These are phyloP conservation scores for Danionella cerebrum DNA, from an alignment of 2,113 vertebrate species.

Conservation along the genomic window DNA sequence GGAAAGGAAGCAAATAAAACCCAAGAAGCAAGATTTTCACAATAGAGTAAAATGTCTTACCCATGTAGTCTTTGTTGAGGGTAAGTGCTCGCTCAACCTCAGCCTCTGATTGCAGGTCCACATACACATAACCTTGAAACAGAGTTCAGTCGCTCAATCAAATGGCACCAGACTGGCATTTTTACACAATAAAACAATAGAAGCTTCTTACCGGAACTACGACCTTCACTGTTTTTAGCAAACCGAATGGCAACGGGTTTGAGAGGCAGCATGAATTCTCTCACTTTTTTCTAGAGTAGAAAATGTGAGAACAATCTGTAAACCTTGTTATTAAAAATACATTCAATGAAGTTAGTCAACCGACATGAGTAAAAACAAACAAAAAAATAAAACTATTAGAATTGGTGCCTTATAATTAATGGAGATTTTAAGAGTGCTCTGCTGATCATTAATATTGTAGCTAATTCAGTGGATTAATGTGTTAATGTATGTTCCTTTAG, in stretches of 20 bases:
- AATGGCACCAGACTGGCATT: background rate
- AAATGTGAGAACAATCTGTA: too few species aligned
- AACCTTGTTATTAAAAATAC: too few species aligned
- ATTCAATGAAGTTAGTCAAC: too few species aligned
- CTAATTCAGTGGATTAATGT: too few species aligned
- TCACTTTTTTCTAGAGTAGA: slow-evolving; percentile 72
- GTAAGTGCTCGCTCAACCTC: slow-evolving; percentile 81
- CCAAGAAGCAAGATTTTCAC: background rate
- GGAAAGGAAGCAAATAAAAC: background rate
- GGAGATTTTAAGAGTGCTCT: too few species aligned
- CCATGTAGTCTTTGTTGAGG: slow-evolving; percentile 85
- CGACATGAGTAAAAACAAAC: too few species aligned
- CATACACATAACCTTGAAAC: slow-evolving; percentile 80
- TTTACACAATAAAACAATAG: background rate
- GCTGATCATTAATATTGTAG: too few species aligned
- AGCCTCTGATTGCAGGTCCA: slow-evolving; percentile 79
- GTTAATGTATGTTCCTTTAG: too few species aligned
- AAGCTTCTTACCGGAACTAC: slow-evolving; percentile 70
- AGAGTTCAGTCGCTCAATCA: background rate
- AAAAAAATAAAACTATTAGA: too few species aligned
- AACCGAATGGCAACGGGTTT: slow-evolving; percentile 81
- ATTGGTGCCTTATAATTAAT: too few species aligned
- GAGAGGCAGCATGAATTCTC: slow-evolving; percentile 83
- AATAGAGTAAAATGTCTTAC: slow-evolving; percentile 47
- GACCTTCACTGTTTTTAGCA: slow-evolving; percentile 71